These are phyloP conservation scores for Zaprionus gabonicus DNA, from an alignment of 1,140 invertebrate genomes.

Conservation along the genomic window DNA sequence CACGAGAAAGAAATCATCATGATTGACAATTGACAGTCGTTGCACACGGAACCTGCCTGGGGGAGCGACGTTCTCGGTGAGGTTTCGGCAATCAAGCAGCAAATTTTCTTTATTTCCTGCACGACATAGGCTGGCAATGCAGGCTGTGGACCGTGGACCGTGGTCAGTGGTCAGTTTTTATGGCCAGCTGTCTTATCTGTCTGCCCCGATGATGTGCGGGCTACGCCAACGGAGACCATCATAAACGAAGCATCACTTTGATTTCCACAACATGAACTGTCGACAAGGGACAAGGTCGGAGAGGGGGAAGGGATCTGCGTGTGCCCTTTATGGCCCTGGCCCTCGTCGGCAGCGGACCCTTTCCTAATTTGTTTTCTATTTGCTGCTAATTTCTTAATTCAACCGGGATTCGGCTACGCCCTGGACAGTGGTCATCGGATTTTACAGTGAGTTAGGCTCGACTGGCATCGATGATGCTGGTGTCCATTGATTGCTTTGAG, in stretches of 20 bases:
- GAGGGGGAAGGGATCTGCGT: conserved; percentile 12
- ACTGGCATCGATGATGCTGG: conserved; percentile 53
- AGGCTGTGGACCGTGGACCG: conserved; percentile 11
- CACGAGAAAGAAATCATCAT: conserved; percentile 64
- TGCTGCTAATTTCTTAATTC: conserved; percentile 81
- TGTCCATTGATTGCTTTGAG: conserved; percentile 54
- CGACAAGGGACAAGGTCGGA: neutral
- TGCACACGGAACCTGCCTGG: conserved; percentile 24
- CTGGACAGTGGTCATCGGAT: conserved; percentile 34
- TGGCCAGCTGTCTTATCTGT: conserved; percentile 50
- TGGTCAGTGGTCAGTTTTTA: conserved; percentile 73
- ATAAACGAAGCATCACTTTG: conserved; percentile 77
- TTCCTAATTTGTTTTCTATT: conserved; percentile 82
- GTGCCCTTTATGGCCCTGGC: conserved; percentile 42
- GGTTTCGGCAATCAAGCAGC: conserved; percentile 48
- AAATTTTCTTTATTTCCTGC: conserved; percentile 64
- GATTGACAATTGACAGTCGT: conserved; percentile 61
- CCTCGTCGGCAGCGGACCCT: conserved; percentile 50
- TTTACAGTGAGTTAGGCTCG: conserved; percentile 49
- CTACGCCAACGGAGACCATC: conserved; percentile 56
- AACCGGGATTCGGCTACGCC: conserved; percentile 35
- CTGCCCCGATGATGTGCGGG: conserved; percentile 37
- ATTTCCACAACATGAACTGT: conserved; percentile 60
- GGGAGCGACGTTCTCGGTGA: neutral
- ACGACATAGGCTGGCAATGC: conserved; percentile 11